Conservation (phyloP, 2,797 vertebrate species). For the Lepus townsendii region DNA sequence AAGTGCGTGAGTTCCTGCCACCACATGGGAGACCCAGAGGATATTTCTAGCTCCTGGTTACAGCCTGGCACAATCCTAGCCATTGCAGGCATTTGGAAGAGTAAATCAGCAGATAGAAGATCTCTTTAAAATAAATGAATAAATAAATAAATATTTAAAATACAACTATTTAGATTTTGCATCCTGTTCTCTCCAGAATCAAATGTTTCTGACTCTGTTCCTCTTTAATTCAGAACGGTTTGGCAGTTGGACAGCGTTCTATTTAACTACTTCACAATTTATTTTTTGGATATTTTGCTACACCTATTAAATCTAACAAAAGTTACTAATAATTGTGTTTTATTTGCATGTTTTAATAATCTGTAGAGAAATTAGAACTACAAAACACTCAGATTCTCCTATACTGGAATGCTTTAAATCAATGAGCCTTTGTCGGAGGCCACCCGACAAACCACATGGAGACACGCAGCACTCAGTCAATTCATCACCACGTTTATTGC, state of each 20-base stretch:
- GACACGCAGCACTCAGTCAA: too few relatives aligned
- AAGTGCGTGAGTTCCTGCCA: too few relatives aligned
- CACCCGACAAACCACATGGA: too few relatives aligned
- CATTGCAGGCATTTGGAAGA: too few relatives aligned
- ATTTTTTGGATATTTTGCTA: constrained; percentile 22
- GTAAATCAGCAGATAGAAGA: too few relatives aligned
- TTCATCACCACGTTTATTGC: too few relatives aligned
- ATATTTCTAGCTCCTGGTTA: too few relatives aligned
- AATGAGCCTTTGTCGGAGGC: neutral
- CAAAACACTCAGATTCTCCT: constrained; percentile 6
- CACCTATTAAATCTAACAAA: neutral
- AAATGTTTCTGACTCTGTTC: neutral
- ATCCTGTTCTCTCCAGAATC: neutral
- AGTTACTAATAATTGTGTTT: neutral
- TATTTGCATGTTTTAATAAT: constrained; percentile 4
- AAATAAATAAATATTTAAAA: neutral
- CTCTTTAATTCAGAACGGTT: neutral
- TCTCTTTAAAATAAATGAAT: too few relatives aligned
- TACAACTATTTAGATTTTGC: accelerated
- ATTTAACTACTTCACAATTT: neutral
- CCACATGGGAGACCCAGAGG: too few relatives aligned
- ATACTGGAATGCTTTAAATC: neutral
- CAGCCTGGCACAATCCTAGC: too few relatives aligned
- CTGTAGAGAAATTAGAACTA: constrained; percentile 21
- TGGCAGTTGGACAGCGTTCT: neutral